Percentiles rank a stretch among this genome's conserved stretches.
Evolutionary conservation across 35 echinoderm and acorn worm species (phyloP).

Genomic region (Apostichopus californicus): DNA sequence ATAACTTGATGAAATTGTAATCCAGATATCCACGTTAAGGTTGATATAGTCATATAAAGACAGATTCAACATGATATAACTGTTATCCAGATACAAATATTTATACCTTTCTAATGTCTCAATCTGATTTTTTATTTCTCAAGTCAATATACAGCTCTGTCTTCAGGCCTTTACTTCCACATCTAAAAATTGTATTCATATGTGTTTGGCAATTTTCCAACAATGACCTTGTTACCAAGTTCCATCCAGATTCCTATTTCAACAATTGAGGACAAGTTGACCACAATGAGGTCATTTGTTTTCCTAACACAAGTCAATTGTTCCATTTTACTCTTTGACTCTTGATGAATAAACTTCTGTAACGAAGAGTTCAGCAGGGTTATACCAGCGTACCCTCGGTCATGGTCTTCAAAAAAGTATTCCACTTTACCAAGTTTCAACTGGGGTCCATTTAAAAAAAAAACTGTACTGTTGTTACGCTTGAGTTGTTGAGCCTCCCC

Average conservation of each 20-base stretch:
- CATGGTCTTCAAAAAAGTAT: slow-evolving; percentile 7
- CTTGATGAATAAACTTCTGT: background rate
- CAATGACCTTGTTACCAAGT: background rate
- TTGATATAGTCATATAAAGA: no score
- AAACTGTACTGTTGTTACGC: slow-evolving; percentile 3
- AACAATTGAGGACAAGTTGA: background rate
- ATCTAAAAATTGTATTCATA: background rate
- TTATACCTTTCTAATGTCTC: no score
- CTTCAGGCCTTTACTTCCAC: no score
- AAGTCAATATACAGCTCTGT: no score
- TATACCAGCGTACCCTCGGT: slow-evolving; percentile 1
- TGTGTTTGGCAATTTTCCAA: no score
- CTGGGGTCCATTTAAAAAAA: background rate
- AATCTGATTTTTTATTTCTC: no score
- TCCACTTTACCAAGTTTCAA: background rate
- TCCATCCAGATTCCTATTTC: slow-evolving; percentile 17
- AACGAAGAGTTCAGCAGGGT: background rate
- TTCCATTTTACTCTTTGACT: slow-evolving; percentile 25
- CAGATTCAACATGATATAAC: no score
- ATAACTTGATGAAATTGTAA: no score
- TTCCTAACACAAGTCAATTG: background rate
- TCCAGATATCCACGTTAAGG: no score
- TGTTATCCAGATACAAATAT: no score
- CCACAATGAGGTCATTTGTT: background rate
- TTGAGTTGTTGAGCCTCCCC: background rate